phyloP scores from a whole-genome alignment of 53 echinoderm and acorn worm species.

The Stichopus horrens region DNA sequence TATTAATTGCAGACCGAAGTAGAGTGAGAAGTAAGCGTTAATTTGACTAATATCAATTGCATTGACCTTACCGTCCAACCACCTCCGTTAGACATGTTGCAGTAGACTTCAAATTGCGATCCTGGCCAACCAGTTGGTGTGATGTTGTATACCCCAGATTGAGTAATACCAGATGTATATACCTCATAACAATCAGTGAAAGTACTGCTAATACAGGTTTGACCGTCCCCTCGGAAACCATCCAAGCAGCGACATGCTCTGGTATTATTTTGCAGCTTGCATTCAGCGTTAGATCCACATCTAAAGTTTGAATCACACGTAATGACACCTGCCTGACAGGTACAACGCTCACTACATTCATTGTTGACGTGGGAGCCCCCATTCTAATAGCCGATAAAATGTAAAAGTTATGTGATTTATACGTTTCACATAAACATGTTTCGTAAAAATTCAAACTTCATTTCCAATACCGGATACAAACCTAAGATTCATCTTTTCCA shows the following conservation, averaged over 20 bases:
- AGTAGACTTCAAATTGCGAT: conserved; percentile 26
- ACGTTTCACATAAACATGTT: no score
- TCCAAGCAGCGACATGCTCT: neutral
- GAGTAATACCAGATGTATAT: neutral
- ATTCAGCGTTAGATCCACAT: conserved; percentile 19
- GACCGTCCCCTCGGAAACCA: conserved; percentile 6
- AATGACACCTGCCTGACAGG: neutral
- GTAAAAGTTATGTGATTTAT: neutral
- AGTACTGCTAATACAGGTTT: neutral
- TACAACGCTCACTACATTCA: neutral
- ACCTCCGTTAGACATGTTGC: conserved; percentile 30
- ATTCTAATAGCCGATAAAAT: neutral
- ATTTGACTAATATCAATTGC: neutral
- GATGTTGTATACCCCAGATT: conserved; percentile 5
- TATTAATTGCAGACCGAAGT: neutral
- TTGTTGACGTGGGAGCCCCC: neutral
- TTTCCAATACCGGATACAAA: no score
- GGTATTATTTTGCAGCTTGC: neutral
- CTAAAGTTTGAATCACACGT: neutral
- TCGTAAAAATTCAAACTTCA: no score
- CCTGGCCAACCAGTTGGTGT: conserved; percentile 33
- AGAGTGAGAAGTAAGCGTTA: neutral
- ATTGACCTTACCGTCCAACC: conserved; percentile 32
- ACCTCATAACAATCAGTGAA: conserved; percentile 24
- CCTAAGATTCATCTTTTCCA: no score